A percentile compares a stretch with the other conserved stretches of the same genome.
Conservation (phyloP, 2,888 invertebrate species). For the Lycia hirtaria region DNA sequence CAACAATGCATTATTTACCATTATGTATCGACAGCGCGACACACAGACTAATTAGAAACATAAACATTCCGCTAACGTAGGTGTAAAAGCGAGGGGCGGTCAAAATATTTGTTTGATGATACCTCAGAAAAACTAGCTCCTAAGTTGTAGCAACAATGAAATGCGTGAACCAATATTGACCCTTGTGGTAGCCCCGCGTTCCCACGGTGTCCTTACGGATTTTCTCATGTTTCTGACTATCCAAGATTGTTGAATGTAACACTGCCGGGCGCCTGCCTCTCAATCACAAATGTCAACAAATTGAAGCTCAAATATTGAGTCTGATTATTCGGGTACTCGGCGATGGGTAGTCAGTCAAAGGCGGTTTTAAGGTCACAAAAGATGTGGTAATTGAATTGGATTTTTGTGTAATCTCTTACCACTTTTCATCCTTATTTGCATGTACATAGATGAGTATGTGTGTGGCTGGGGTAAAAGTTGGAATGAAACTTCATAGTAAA, state of each 20-base stretch:
- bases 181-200: conserved; percentile 67
- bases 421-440: conserved; percentile 72
- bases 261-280: conserved; percentile 69
- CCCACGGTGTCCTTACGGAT: conserved; percentile 79
- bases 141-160: conserved; percentile 70
- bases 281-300: conserved; percentile 72
- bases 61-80: conserved; percentile 75
- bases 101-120: conserved; percentile 63
- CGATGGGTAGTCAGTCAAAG: conserved; percentile 57
- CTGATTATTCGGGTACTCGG: conserved; percentile 73
- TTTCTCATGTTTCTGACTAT: conserved; percentile 72
- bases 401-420: conserved; percentile 71
- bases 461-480: conserved; percentile 41
- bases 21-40: conserved; percentile 82
- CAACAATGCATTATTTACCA: conserved; percentile 84
- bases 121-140: conserved; percentile 63
- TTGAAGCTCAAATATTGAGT: conserved; percentile 76
- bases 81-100: conserved; percentile 76
- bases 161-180: conserved; percentile 75
- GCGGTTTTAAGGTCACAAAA: conserved; percentile 81
- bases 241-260: conserved; percentile 64
- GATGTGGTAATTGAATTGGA: conserved; percentile 78
- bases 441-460: conserved; percentile 40
- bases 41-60: conserved; percentile 78
- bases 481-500: conserved; percentile 1